Evolutionary conservation across 2,888 invertebrate species (phyloP), one percentile per base, ranked within the genome.

Genomic region (Nymphalis polychloros): DNA sequence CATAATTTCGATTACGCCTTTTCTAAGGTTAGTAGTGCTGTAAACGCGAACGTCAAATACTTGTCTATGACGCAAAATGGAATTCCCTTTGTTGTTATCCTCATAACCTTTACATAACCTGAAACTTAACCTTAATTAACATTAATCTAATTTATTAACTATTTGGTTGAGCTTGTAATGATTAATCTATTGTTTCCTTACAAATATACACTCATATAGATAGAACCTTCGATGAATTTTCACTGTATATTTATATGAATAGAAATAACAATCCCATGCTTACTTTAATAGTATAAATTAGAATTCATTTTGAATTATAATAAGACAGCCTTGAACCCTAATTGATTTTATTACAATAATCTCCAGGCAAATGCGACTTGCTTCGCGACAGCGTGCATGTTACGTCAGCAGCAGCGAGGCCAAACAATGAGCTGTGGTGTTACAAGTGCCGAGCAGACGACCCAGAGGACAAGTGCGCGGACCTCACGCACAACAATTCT

Each of bases 361-460:
- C 88, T 90, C 61, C 88, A 92, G 92, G 88, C 41, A 77, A 80
- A 46, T 81, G 88, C 70, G 90, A 91, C 78, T 81, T 93, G 3
- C 91, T 93, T 59, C 91, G 94, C 6, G 94, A 94, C 83, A 94
- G 94, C 75, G 94, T 94, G 66, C 97, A 97, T 87, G 95, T 95
- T 77, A 97, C 97, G 0, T 95, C 96, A 73, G 96, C 95, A 50
- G 97, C 97, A 31, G 94, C 95, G 41, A 94, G 96, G 81, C 95
- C 96, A 73, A 94, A 94, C 76, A 96, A 96, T 85, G 96, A 97
- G 83, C 93, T 97, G 64, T 96, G 95, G 94, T 97, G 97, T 87
- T 97, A 96, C 87, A 94, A 94, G 75, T 97, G 97, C 84, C 94
- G 96, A 77, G 96, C 96, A 0, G 95, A 97, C 90, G 94, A 94